These are phyloP conservation scores for Drosophila pseudoobscura DNA, from an alignment of 1,140 invertebrate species.

Conservation along the genomic window DNA sequence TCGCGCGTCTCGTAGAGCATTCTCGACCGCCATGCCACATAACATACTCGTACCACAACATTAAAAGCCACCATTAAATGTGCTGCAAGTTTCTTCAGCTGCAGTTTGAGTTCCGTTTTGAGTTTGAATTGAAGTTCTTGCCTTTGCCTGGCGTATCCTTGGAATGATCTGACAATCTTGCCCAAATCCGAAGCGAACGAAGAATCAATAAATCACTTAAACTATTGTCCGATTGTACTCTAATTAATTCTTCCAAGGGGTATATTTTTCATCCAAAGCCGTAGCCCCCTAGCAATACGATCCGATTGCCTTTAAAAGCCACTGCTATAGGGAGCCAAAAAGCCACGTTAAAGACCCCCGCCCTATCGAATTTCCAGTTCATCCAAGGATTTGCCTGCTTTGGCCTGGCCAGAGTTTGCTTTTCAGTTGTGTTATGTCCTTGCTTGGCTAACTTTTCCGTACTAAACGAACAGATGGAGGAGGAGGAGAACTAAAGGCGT, in stretches of 20 bases:
- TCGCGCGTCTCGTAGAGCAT: constrained; percentile 53
- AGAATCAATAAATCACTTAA: too few relatives aligned
- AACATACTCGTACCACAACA: constrained; percentile 25
- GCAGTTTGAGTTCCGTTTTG: constrained; percentile 40
- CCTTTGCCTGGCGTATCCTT: constrained; percentile 24
- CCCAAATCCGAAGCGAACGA: too few relatives aligned
- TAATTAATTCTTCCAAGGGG: too few relatives aligned
- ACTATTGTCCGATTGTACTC: too few relatives aligned
- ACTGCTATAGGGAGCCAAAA: neutral
- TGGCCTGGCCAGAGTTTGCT: constrained; percentile 48
- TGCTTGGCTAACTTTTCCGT: constrained; percentile 40
- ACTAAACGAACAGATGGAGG: constrained; percentile 28
- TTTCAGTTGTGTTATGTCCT: constrained; percentile 16
- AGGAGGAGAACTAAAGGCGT: constrained; percentile 5
- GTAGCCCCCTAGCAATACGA: too few relatives aligned
- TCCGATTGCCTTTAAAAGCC: too few relatives aligned
- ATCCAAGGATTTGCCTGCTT: constrained; percentile 49
- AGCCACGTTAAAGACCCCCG: too few relatives aligned
- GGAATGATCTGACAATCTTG: neutral
- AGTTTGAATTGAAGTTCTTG: constrained; percentile 19
- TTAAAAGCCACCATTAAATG: constrained; percentile 28
- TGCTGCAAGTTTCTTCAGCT: constrained; percentile 43
- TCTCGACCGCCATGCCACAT: constrained; percentile 22
- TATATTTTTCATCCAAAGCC: too few relatives aligned
- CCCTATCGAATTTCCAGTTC: constrained; percentile 5